A percentile compares a stretch with the other conserved stretches of the same genome.
Evolutionary conservation across 1,140 invertebrate genomes (phyloP).

Genomic region (Anadara kagoshimensis): DNA sequence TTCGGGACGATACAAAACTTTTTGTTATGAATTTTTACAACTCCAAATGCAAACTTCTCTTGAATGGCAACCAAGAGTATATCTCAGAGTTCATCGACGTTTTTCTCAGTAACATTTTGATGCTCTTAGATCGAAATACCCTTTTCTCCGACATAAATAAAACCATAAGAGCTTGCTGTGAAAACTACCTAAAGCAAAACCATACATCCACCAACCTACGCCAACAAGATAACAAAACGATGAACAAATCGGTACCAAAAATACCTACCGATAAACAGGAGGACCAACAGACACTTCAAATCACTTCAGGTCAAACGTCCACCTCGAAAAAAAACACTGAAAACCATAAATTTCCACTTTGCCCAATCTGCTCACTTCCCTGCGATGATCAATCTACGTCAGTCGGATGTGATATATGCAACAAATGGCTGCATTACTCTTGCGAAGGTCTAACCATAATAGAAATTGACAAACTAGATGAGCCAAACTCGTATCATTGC

Average conservation of each 20-base stretch:
- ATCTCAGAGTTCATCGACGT: not conserved
- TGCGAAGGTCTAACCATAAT: no score
- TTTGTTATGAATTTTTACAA: constrained; percentile 17
- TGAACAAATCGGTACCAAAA: not conserved
- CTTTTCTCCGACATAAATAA: not conserved
- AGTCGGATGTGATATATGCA: no score
- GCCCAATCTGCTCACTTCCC: not conserved
- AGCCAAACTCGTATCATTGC: no score
- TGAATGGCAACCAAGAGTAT: constrained; percentile 10
- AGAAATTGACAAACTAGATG: no score
- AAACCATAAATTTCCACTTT: not conserved
- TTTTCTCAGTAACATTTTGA: constrained; percentile 4
- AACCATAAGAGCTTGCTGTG: constrained; percentile 1
- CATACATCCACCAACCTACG: not conserved
- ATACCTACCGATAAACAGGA: not conserved
- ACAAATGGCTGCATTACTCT: no score
- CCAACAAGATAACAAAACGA: not conserved
- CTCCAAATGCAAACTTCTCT: not conserved
- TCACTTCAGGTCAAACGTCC: not conserved
- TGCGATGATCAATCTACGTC: constrained; percentile 1
- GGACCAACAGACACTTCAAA: not conserved
- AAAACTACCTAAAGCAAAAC: constrained; percentile 1
- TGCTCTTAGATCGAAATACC: not conserved
- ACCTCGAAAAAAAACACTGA: not conserved
- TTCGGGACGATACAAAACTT: not conserved